A percentile compares a stretch with the other conserved stretches of the same genome.
These are phyloP conservation scores for Anabas testudineus DNA, from an alignment of 2,797 vertebrate genomes.

Conservation along the genomic window DNA sequence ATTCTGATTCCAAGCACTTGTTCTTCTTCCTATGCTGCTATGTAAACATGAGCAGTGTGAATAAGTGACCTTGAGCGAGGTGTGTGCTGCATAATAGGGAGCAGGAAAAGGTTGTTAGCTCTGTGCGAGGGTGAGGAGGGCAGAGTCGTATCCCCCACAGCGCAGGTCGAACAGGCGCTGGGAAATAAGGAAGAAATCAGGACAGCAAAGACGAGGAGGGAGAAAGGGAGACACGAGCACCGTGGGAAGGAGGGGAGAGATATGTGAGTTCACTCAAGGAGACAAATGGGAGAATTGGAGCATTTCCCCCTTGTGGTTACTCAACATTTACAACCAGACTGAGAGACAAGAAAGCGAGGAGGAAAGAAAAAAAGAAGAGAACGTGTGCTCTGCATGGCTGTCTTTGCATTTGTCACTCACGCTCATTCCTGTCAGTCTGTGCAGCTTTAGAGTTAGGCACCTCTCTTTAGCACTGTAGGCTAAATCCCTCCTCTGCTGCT, in stretches of 20 bases:
- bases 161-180: conserved; percentile 59
- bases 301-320: conserved; percentile 70
- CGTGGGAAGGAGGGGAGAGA: conserved; percentile 29
- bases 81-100: conserved; percentile 27
- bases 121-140: conserved; percentile 33
- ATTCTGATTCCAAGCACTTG: conserved; percentile 23
- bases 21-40: conserved; percentile 10
- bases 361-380: background rate
- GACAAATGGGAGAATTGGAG: conserved; percentile 74
- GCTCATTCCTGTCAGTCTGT: conserved; percentile 15
- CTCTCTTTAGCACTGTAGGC: conserved; percentile 47
- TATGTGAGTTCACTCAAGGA: conserved; percentile 60
- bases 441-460: conserved; percentile 24
- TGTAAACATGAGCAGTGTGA: conserved; percentile 40
- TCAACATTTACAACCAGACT: conserved; percentile 55
- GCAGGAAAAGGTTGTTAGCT: conserved; percentile 44
- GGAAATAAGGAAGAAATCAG: conserved; percentile 60
- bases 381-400: conserved; percentile 20
- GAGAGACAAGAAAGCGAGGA: conserved; percentile 11
- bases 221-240: conserved; percentile 22
- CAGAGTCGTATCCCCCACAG: conserved; percentile 36
- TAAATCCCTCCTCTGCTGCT: conserved; percentile 16
- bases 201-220: conserved; percentile 41
- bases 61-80: conserved; percentile 52
- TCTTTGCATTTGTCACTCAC: conserved; percentile 21